Percentiles rank a stretch among this genome's conserved stretches.
These are phyloP conservation scores for Lepisosteus oculatus DNA, from an alignment of 2,113 vertebrate species.

Conservation along the genomic window DNA sequence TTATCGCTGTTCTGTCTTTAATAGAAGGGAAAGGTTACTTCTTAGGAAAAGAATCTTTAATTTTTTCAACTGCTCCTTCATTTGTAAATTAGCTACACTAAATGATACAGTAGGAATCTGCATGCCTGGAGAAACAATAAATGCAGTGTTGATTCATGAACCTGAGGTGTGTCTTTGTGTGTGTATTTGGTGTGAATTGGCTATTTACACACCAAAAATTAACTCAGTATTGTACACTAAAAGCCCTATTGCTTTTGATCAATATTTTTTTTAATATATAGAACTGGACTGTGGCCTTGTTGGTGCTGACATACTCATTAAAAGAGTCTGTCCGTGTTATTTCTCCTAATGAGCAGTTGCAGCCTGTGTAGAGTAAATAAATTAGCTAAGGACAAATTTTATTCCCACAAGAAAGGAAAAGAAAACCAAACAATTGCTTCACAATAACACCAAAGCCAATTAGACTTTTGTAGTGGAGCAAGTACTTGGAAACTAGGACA, in stretches of 20 bases:
- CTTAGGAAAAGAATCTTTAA: too few species aligned
- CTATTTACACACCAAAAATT: too few species aligned
- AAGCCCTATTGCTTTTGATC: background rate
- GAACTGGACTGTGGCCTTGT: background rate
- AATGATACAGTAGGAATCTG: too few species aligned
- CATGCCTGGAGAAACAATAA: too few species aligned
- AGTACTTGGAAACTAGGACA: background rate
- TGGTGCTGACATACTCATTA: slow-evolving; percentile 11
- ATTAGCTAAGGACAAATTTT: slow-evolving; percentile 16
- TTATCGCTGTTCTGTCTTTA: background rate
- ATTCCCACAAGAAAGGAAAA: slow-evolving; percentile 11
- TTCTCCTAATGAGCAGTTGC: background rate
- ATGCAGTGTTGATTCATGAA: too few species aligned
- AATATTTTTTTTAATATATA: background rate
- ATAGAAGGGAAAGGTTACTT: too few species aligned
- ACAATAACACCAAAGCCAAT: slow-evolving; percentile 28
- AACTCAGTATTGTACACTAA: too few species aligned
- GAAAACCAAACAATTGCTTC: slow-evolving; percentile 4
- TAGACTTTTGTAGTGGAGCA: slow-evolving; percentile 10
- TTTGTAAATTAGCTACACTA: too few species aligned
- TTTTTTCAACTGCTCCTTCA: too few species aligned
- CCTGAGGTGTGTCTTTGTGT: too few species aligned
- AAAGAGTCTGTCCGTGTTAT: background rate
- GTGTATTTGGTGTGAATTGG: too few species aligned
- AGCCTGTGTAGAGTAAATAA: slow-evolving; percentile 11